Base-by-base conservation (phyloP, 2,888 invertebrate genomes). In the Perdita meconis region DNA sequence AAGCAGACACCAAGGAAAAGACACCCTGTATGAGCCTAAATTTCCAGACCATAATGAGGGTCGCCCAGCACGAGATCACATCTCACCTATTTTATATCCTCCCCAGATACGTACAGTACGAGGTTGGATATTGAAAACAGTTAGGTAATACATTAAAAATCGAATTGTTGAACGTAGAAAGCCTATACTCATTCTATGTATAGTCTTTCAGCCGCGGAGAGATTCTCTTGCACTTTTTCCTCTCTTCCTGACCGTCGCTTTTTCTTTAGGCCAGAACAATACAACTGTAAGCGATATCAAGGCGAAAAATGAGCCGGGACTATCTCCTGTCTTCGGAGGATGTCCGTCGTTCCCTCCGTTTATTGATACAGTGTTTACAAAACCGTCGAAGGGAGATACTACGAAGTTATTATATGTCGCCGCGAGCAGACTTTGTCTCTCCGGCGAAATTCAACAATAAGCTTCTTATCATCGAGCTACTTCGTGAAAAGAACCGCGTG, bases 361-460 rank as follows among this genome's bases (percentile, higher is more conserved):
- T 57, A 50, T 55, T 65, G 74, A 72, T 73, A 69, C 77, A 68
- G 65, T 72, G 74, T 74, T 76, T 68, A 69, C 71, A 67, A 78
- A 68, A 55, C 59, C 70, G 69, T 65, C 76, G 53, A 72, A 70
- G 55, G 64, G 53, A 78, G 72, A 81, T 83, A 78, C 56, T 59
- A 50, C 50, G 42, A 13, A 16, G 60, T 63, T 79, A 70, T 80
- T 78, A 68, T 78, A 59, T 78, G 78, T 84, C 71, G 42, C 57
- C 56, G 34, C 38, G 53, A 67, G 64, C 42, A 51, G 47, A 44
- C 71, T 72, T 77, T 60, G 73, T 71, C 73, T 59, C 60, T 50
- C 63, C 56, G 42, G 53, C 56, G 51, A 71, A 76, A 79, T 76
- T 78, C 79, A 61, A 75, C 78, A 56, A 73, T 68, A 68, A 71